Conservation (phyloP, 2,888 invertebrate genomes). For the Salpingus planirostris region DNA sequence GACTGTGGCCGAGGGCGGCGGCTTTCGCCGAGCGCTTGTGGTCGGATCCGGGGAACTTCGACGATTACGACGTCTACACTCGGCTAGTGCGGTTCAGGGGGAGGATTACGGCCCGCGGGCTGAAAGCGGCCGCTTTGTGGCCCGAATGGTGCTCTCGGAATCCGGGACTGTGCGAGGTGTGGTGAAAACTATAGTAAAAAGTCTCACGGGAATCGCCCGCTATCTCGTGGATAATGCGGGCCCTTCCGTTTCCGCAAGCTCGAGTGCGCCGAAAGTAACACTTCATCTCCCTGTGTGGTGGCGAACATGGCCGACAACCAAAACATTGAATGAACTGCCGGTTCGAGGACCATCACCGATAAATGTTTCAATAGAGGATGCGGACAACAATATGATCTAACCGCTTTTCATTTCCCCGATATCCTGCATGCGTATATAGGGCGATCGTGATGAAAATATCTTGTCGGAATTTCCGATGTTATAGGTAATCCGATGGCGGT, state of each 20-base stretch:
- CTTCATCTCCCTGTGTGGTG: slow-evolving; percentile 18
- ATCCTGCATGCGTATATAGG: no score
- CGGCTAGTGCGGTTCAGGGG: slow-evolving; percentile 55
- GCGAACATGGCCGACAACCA: slow-evolving; percentile 14
- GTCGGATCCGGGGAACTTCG: slow-evolving; percentile 46
- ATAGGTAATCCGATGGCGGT: slow-evolving; percentile 23
- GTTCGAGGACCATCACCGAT: no score
- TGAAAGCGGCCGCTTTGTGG: slow-evolving; percentile 60
- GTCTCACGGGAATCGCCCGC: slow-evolving; percentile 21
- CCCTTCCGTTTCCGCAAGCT: slow-evolving; percentile 23
- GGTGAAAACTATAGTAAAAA: no score
- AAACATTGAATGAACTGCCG: slow-evolving; percentile 10
- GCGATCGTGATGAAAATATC: no score
- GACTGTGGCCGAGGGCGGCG: slow-evolving; percentile 73
- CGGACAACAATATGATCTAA: no score
- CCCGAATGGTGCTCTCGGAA: slow-evolving; percentile 67
- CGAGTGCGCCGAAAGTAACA: slow-evolving; percentile 10
- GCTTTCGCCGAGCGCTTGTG: slow-evolving; percentile 71
- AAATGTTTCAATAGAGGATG: no score
- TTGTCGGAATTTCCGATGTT: no score
- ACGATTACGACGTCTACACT: slow-evolving; percentile 52
- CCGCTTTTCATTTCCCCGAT: slow-evolving; percentile 1
- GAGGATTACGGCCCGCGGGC: slow-evolving; percentile 50
- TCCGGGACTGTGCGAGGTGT: no score
- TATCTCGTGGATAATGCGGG: slow-evolving; percentile 20